phyloP scores from a whole-genome alignment of 1,140 invertebrate species.

The Drepana arcuata region DNA sequence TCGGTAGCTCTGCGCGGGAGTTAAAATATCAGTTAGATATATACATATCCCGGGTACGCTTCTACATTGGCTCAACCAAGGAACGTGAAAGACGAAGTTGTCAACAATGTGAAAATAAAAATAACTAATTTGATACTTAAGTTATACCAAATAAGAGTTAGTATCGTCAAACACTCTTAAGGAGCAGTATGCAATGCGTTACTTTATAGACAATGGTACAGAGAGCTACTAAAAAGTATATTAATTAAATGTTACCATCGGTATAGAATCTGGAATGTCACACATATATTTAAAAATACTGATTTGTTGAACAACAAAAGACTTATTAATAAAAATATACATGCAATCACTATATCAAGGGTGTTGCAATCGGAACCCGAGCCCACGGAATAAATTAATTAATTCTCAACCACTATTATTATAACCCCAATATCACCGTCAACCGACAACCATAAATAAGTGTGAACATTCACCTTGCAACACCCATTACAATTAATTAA shows the following conservation, averaged over 20 bases:
- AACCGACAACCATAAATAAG: constrained; percentile 13
- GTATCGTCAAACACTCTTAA: too few species aligned
- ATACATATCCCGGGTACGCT: too few species aligned
- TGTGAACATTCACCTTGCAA: constrained; percentile 42
- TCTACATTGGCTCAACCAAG: too few species aligned
- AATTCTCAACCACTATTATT: constrained; percentile 18
- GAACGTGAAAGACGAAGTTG: too few species aligned
- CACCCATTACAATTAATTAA: constrained; percentile 31
- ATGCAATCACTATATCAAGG: constrained; percentile 28
- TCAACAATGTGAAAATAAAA: too few species aligned
- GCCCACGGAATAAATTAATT: constrained; percentile 22
- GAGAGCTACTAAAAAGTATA: constrained; percentile 14
- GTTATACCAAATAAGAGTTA: too few species aligned
- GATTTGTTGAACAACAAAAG: constrained; percentile 58
- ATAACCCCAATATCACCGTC: constrained; percentile 17
- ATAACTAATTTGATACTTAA: too few species aligned
- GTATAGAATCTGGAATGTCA: constrained; percentile 65
- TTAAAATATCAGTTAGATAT: too few species aligned
- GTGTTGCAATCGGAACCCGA: constrained; percentile 39
- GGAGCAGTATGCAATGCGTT: too few species aligned
- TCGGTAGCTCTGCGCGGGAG: too few species aligned
- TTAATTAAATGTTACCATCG: constrained; percentile 31
- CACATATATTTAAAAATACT: constrained; percentile 67
- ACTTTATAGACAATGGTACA: too few species aligned
- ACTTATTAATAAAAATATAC: constrained; percentile 53